Percentiles rank a stretch among this genome's conserved stretches.
Evolutionary conservation across 2,113 vertebrate genomes (phyloP).

Genomic region (Hylia prasina): DNA sequence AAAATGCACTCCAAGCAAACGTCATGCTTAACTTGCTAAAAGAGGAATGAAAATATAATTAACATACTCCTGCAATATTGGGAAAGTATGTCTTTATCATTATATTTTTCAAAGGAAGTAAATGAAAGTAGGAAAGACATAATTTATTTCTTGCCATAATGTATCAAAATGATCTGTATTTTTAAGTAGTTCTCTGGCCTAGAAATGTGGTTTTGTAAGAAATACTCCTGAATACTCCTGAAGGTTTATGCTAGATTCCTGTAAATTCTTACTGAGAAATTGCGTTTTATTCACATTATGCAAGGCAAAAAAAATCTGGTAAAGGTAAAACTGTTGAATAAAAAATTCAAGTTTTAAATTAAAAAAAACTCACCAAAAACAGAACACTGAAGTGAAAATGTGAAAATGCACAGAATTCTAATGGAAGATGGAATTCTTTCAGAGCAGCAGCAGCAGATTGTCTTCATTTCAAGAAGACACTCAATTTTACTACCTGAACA

Average conservation of each 20-base stretch:
- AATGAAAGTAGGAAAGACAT: not conserved
- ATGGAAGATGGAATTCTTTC: not conserved
- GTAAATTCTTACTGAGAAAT: not conserved
- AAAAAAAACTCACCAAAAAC: too few species aligned
- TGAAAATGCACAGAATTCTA: not conserved
- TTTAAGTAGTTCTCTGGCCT: not conserved
- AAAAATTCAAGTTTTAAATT: not conserved
- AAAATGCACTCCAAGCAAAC: not conserved
- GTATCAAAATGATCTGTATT: not conserved
- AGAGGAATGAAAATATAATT: not conserved
- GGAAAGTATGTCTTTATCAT: not conserved
- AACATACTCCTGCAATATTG: not conserved
- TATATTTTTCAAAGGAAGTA: not conserved
- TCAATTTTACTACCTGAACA: not conserved
- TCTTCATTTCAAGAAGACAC: not conserved
- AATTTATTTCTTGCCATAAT: not conserved
- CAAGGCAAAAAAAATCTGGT: too few species aligned
- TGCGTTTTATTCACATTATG: not conserved
- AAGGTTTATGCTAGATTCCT: not conserved
- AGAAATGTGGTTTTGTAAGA: not conserved
- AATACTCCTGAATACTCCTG: not conserved
- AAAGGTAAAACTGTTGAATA: not conserved
- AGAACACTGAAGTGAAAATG: not conserved
- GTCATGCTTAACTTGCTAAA: constrained; percentile 3
- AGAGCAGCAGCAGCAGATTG: not conserved